phyloP scores from a whole-genome alignment of 1,140 invertebrate species.

The Paraescarpia echinospica region DNA sequence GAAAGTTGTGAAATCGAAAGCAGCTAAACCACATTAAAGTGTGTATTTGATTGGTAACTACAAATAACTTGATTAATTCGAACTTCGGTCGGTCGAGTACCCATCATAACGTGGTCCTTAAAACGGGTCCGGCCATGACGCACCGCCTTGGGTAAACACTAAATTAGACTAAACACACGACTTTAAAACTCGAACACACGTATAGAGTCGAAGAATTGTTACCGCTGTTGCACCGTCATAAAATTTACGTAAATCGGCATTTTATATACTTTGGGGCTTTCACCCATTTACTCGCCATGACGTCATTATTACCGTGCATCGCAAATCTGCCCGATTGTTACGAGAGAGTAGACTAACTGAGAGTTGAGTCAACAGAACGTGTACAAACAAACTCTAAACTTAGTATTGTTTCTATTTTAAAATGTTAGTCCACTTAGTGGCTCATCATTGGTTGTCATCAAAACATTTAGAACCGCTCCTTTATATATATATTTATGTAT shows the following conservation, averaged over 20 bases:
- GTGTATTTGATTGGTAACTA: too few species aligned
- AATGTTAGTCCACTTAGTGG: not conserved
- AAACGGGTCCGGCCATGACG: not conserved
- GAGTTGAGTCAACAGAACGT: not conserved
- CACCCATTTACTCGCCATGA: not conserved
- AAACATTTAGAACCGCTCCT: too few species aligned
- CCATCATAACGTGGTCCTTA: not conserved
- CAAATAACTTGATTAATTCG: too few species aligned
- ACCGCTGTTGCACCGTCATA: not conserved
- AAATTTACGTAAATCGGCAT: not conserved
- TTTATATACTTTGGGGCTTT: not conserved
- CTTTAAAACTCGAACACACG: not conserved
- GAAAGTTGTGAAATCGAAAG: too few species aligned
- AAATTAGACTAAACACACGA: too few species aligned
- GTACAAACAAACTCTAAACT: not conserved
- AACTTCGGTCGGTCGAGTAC: not conserved
- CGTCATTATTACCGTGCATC: not conserved
- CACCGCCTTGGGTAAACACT: not conserved
- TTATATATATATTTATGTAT: too few species aligned
- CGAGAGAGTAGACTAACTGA: not conserved
- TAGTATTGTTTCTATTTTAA: not conserved
- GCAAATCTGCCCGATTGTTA: not conserved
- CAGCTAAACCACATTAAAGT: too few species aligned
- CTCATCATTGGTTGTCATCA: too few species aligned
- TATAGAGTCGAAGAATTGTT: not conserved